Base-by-base conservation (phyloP, 2,113 vertebrate species). In the Cyprinodon tularosa region DNA sequence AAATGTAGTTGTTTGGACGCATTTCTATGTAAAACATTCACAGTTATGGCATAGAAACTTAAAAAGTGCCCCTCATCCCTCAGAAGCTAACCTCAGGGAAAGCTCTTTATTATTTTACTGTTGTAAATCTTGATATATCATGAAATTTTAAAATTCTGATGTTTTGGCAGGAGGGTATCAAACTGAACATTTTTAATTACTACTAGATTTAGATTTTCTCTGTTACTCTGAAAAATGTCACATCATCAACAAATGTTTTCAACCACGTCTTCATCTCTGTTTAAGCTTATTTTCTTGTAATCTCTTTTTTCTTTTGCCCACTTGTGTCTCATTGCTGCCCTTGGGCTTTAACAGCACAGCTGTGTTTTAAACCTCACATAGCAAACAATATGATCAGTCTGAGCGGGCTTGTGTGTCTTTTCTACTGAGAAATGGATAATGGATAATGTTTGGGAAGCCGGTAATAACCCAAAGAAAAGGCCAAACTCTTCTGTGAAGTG, bases 381-480 rank as follows among this genome's bases (percentile, higher is more conserved):
- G 73, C 70, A 65, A 62, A 74, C 15, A 63, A 12, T 12, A 36
- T n/a, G 11, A 59, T 76, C 15, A 70, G 44, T 67, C 15, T 42
- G 42, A 71, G 57, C 53, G 60, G 70, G 8, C 15, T 60, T 39
- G 53, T 74, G 29, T 29, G 3, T 76, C 13, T 67, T 59, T 71
- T 78, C 66, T 40, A 44, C 36, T 64, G 62, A 82, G 84, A 57
- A 86, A 87, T 71, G 12, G 59, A 57, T 82, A 61, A 15, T 4
- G 37, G 69, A 63, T 67, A 71, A 82, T 85, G 75, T 83, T 84
- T 83, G 62, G 79, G 73, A 81, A 80, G 73, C 62, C 29, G 39
- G 20, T 77, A 72, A 82, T 77, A 72, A 71, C 66, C 84, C 64
- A 83, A 67, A 71, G 39, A 63, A 80, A 64, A 86, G 66, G 61